Evolutionary conservation across 2,113 vertebrate species (phyloP), one percentile per base, ranked within the genome.

Genomic region (Todiramphus saurophagus): DNA sequence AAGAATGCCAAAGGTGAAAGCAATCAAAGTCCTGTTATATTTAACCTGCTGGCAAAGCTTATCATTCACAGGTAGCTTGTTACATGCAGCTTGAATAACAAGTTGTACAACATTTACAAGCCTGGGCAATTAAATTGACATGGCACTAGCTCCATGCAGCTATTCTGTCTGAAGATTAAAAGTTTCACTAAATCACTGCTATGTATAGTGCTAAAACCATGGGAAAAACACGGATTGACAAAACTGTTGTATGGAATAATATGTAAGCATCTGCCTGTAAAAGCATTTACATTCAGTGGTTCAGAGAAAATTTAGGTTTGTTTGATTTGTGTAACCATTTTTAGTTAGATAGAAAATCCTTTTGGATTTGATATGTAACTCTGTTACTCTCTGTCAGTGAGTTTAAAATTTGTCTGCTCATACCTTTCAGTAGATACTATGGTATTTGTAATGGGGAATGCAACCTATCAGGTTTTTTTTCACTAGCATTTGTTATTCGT

Each of bases 21-120:
- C 67, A 84, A 93, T 95, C 90, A 96, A 95, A 94, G 74, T n/a
- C 7, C 82, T 85, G 81, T 85, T 92, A 80, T 21, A 16, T 44
- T 88, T 20, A 53, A 73, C 76, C 78, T 78, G 39, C 88, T 66
- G 63, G 41, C 74, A 90, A 90, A 91, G 17, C 13, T 68, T 78
- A 59, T 84, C 41, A 24, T 93, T 91, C 72, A 33, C 44, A 78
- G 28, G 73, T 75, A 64, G 48, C 59, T 89, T 89, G 37, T 60
- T 69, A 74, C 53, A 31, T 51, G 48, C 3, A 0, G 39, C 46
- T 93, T 91, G 68, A 88, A 33, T 60, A 80, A 83, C 13, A 44
- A 67, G 35, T 27, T 51, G 46, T 58, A 48, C 56, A 89, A 35
- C 16, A 31, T 56, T 67, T 70, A 67, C 41, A 79, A 51, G 24